Conservation (phyloP, 1,140 invertebrate genomes). For the Bactericera cockerelli region DNA sequence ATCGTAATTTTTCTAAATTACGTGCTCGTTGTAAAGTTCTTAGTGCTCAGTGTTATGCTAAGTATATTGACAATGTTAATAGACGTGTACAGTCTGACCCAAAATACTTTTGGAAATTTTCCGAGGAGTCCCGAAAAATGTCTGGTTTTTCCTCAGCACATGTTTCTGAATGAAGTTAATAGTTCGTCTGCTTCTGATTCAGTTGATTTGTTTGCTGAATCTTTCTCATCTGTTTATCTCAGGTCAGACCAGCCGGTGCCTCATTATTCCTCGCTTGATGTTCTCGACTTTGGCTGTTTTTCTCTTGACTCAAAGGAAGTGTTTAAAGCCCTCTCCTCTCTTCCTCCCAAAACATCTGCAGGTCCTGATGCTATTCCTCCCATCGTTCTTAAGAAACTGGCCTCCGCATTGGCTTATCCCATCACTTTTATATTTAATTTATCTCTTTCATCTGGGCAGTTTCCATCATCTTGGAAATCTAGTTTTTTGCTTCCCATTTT, state of each 20-base stretch:
- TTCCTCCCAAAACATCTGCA: background rate
- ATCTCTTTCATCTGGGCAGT: background rate
- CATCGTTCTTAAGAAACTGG: background rate
- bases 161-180: background rate
- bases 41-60: background rate
- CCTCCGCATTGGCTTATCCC: background rate
- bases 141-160: background rate
- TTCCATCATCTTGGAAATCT: conserved; percentile 7
- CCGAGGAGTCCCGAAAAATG: background rate
- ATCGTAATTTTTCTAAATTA: background rate
- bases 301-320: background rate
- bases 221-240: background rate
- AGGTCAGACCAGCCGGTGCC: background rate
- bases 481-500: conserved; percentile 9
- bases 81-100: background rate
- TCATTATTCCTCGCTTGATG: background rate
- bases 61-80: background rate
- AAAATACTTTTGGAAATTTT: background rate
- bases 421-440: background rate
- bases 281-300: background rate
- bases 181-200: background rate
- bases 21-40: background rate
- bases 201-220: background rate
- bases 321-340: background rate
- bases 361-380: conserved; percentile 1